Evolutionary conservation across 1,140 invertebrate species (phyloP), one percentile per base, ranked within the genome.

Genomic region (Habropoda laboriosa): DNA sequence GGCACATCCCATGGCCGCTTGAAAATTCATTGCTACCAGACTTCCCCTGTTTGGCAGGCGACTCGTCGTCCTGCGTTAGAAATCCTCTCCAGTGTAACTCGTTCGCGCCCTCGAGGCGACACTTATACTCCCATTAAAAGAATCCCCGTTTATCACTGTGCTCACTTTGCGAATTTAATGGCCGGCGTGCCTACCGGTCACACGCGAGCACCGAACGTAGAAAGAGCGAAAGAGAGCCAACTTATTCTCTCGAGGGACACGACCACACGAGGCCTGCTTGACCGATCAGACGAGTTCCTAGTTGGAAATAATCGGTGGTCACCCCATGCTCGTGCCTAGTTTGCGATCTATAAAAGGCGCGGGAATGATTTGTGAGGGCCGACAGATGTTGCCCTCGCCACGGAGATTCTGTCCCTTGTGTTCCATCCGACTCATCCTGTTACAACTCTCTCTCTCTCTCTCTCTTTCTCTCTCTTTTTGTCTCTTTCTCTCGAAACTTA

Each of bases 341-440:
- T 76, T 75, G 79, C 55, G 67, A 64, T 86, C 71, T 64, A 63
- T 71, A 73, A 75, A 70, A 55, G 57, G 35, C 83, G 60, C 61
- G 61, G 80, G 81, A 83, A 86, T 86, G 85, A 86, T 86, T 86
- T 86, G 83, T 83, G 83, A 74, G 64, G 60, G 21, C 60, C 51
- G 83, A 77, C 85, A 86, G 85, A 86, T 86, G 85, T 75, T 79
- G 51, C 40, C 24, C 13, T 40, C n/a, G 47, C 55, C 66, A 57
- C 51, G 70, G 45, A 74, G 66, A 71, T 49, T 58, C 55, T 8
- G 32, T 76, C 49, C 40, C 86, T 60, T 60, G 16, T 60, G 16
- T 45, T 49, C 64, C 66, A 35, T 68, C 74, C 27, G 74, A 21
- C 27, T 55, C 49, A n/a, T 57, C 64, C 64, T 40, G 18, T 45